phyloP scores from a whole-genome alignment of 2,113 vertebrate genomes.

The Paramormyrops kingsleyae region DNA sequence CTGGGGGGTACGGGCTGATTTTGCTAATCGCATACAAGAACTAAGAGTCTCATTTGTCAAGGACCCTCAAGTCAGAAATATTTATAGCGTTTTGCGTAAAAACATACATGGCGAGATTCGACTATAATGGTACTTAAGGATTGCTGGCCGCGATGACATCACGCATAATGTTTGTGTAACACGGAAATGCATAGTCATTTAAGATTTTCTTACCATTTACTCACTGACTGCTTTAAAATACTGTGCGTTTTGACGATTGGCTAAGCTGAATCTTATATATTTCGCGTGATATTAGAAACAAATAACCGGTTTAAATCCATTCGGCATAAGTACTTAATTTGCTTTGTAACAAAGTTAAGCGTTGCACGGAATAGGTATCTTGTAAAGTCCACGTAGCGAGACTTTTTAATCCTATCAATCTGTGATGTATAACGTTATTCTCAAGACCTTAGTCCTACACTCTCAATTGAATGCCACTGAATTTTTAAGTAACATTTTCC shows the following conservation, averaged over 20 bases:
- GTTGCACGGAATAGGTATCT: neutral
- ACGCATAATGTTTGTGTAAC: neutral
- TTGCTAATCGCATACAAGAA: neutral
- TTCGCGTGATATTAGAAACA: neutral
- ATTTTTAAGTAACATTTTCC: neutral
- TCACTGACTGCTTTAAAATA: neutral
- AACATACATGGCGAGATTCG: neutral
- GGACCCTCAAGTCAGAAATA: neutral
- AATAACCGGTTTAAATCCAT: neutral
- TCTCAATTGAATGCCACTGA: neutral
- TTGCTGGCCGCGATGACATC: neutral
- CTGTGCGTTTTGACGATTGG: neutral
- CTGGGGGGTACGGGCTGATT: neutral
- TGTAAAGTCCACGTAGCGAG: neutral
- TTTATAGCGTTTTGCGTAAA: neutral
- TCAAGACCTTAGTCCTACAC: neutral
- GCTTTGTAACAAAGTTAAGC: neutral
- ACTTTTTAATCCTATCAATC: neutral
- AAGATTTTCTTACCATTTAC: neutral
- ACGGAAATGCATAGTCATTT: neutral
- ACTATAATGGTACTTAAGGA: neutral
- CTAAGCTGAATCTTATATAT: neutral
- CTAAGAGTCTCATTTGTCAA: neutral
- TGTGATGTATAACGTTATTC: neutral
- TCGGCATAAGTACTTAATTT: neutral